phyloP scores from a whole-genome alignment of 2,797 vertebrate genomes.

The Darevskia mixta region DNA sequence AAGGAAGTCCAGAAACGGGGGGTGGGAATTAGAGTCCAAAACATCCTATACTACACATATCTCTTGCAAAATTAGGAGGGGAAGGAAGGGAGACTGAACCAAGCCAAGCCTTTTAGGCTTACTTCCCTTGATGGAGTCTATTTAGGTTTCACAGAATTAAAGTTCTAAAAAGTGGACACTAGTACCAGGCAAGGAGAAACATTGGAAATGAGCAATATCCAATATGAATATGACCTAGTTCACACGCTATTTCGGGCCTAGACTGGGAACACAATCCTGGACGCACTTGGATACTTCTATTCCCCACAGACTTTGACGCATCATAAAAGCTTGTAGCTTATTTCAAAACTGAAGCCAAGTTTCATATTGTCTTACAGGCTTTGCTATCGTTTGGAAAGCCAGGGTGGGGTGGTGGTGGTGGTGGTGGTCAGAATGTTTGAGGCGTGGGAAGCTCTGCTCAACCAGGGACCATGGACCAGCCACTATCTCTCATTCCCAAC shows the following conservation, averaged over 20 bases:
- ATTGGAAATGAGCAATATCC: neutral
- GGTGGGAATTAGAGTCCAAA: no score
- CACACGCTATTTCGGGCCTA: constrained; percentile 12
- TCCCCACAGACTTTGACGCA: neutral
- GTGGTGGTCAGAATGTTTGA: neutral
- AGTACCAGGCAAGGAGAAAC: neutral
- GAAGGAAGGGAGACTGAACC: no score
- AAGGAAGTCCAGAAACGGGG: no score
- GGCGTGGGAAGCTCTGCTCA: neutral
- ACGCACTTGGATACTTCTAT: constrained; percentile 5
- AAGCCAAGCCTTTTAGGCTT: neutral
- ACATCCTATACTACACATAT: neutral
- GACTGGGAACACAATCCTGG: neutral
- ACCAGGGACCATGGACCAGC: neutral
- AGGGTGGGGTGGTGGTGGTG: neutral
- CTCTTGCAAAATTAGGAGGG: neutral
- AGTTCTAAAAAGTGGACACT: neutral
- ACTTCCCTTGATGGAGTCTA: neutral
- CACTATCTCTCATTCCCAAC: neutral
- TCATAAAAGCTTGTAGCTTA: neutral
- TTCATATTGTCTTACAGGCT: neutral
- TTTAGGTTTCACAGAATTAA: neutral
- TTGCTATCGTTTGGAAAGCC: neutral
- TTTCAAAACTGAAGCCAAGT: constrained; percentile 5
- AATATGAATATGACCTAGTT: constrained; percentile 16